Evolutionary conservation across 2,888 invertebrate genomes (phyloP), one percentile per base, ranked within the genome.

Genomic region (Labia minor): DNA sequence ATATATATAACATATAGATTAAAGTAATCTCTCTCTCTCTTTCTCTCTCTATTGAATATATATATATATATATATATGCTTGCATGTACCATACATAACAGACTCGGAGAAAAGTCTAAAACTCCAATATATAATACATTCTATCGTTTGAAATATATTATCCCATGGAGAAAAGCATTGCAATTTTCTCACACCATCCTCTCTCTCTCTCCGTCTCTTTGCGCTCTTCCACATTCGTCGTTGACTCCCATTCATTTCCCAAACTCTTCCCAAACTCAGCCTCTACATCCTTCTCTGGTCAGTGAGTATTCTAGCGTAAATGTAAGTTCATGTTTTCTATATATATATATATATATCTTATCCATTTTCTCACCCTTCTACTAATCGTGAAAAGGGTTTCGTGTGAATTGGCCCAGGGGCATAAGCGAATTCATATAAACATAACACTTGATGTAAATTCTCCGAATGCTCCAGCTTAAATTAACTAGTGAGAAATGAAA

Each of bases 51-150:
- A n/a, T n/a, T n/a, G n/a, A n/a, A n/a, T n/a, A n/a, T n/a, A n/a
- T n/a, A n/a, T n/a, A n/a, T n/a, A n/a, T n/a, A n/a, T n/a, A n/a
- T n/a, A n/a, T n/a, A n/a, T n/a, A n/a, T n/a, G n/a, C n/a, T n/a
- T n/a, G n/a, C n/a, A n/a, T n/a, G n/a, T n/a, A n/a, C n/a, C n/a
- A n/a, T n/a, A n/a, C n/a, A n/a, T 6, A 26, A 26, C 26, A 6
- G 16, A 49, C 33, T 33, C 33, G 14, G 49, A 49, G 49, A 49
- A 49, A 49, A 49, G 49, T 4, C 49, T 49, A 49, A 49, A 49
- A 49, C 49, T 49, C 49, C 49, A 49, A 49, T 49, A 49, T 49
- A 49, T 49, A 49, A 49, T 49, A 49, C 49, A 49, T 49, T 49
- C 49, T 49, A 49, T 49, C 49, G 49, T 49, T 49, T 49, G 49